Evolutionary conservation across 2,888 invertebrate genomes (phyloP).

Genomic region (Lampropteryx suffumata): DNA sequence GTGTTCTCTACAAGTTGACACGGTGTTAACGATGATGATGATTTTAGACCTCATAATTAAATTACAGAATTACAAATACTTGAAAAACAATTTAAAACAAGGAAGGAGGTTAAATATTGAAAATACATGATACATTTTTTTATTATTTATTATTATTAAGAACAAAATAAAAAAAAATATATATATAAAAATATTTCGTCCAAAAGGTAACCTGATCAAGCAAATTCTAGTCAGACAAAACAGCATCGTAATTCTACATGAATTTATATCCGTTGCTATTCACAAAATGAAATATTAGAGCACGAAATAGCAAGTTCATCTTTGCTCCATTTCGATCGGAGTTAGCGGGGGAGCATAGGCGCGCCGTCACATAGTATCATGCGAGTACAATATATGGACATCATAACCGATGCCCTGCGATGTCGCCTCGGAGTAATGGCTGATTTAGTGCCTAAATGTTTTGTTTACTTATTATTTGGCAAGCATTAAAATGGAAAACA

Average conservation of each 20-base stretch:
- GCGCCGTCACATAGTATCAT: slow-evolving; percentile 67
- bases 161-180: too few species aligned
- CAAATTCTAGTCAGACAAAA: neutral
- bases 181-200: too few species aligned
- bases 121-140: too few species aligned
- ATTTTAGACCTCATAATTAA: too few species aligned
- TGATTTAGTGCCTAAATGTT: slow-evolving; percentile 17
- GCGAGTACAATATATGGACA: slow-evolving; percentile 64
- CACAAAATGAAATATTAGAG: slow-evolving; percentile 8
- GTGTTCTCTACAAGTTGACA: too few species aligned
- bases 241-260: neutral
- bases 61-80: too few species aligned
- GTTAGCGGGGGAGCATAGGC: slow-evolving; percentile 65
- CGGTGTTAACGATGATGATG: too few species aligned
- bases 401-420: slow-evolving; percentile 52
- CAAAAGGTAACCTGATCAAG: too few species aligned
- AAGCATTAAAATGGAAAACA: neutral
- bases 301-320: slow-evolving; percentile 54
- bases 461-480: slow-evolving; percentile 10
- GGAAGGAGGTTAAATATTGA: too few species aligned
- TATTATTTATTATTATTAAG: too few species aligned
- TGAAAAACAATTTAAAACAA: too few species aligned
- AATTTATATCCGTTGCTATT: neutral
- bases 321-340: slow-evolving; percentile 40
- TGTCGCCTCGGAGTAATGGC: slow-evolving; percentile 28